Percentiles rank a stretch among this genome's conserved stretches.
Evolutionary conservation across 2,113 vertebrate genomes (phyloP).

Genomic region (Harpagus bidentatus): DNA sequence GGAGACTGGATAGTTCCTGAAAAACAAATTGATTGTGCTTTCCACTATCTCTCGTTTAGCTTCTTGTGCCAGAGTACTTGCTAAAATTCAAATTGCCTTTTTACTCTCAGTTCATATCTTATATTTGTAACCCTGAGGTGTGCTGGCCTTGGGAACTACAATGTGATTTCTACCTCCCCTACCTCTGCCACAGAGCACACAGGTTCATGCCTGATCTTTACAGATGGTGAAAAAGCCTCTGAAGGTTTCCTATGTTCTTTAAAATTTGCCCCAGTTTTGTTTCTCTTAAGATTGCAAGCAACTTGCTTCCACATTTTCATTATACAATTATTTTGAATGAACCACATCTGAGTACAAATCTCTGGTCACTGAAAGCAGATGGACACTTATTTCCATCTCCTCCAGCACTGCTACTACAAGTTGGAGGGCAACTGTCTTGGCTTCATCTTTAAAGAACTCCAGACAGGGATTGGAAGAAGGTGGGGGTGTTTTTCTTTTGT

Average conservation of each 20-base stretch:
- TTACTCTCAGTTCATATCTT: background rate
- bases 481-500: accelerated
- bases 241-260: background rate
- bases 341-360: background rate
- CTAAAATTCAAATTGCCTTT: background rate
- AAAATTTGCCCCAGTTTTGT: background rate
- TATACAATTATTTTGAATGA: background rate
- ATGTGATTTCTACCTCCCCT: background rate
- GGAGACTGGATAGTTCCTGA: background rate
- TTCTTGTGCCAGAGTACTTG: background rate
- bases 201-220: background rate
- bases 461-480: background rate
- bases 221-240: background rate
- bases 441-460: background rate
- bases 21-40: background rate
- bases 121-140: background rate
- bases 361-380: background rate
- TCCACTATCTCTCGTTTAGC: background rate
- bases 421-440: background rate
- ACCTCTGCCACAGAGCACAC: background rate
- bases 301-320: background rate
- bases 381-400: background rate
- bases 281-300: background rate
- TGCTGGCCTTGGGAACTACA: background rate
- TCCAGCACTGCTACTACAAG: background rate